These are phyloP conservation scores for Leucania comma DNA, from an alignment of 2,888 invertebrate genomes.

Conservation along the genomic window DNA sequence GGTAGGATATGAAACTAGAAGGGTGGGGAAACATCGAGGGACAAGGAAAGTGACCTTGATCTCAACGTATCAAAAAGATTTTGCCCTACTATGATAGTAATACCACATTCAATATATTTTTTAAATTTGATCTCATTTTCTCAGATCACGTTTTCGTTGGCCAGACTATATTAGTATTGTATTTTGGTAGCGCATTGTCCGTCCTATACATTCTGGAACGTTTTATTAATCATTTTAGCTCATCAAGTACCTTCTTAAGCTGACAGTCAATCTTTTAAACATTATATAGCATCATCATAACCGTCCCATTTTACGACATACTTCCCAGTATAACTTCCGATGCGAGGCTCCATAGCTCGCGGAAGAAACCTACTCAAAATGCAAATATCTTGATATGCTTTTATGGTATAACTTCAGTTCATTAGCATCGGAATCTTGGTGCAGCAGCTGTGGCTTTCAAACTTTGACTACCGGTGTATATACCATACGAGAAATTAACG, in stretches of 20 bases:
- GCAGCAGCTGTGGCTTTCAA: slow-evolving; percentile 62
- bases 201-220: too few relatives aligned
- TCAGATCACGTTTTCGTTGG: too few relatives aligned
- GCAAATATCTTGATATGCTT: slow-evolving; percentile 64
- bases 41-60: too few relatives aligned
- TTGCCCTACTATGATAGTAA: too few relatives aligned
- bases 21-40: too few relatives aligned
- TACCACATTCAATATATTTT: too few relatives aligned
- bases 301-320: slow-evolving; percentile 29
- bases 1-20: too few relatives aligned
- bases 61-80: too few relatives aligned
- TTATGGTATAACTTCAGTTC: slow-evolving; percentile 64
- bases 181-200: too few relatives aligned
- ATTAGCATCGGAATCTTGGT: slow-evolving; percentile 68
- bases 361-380: slow-evolving; percentile 62
- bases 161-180: too few relatives aligned
- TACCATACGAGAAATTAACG: slow-evolving; percentile 58
- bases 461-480: slow-evolving; percentile 51
- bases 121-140: too few relatives aligned
- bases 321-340: slow-evolving; percentile 28
- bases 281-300: slow-evolving; percentile 11
- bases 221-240: too few relatives aligned
- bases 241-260: neutral
- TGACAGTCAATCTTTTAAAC: neutral
- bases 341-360: slow-evolving; percentile 16